Base-by-base conservation (phyloP, 2,888 invertebrate genomes). In the Sisyra terminalis region DNA sequence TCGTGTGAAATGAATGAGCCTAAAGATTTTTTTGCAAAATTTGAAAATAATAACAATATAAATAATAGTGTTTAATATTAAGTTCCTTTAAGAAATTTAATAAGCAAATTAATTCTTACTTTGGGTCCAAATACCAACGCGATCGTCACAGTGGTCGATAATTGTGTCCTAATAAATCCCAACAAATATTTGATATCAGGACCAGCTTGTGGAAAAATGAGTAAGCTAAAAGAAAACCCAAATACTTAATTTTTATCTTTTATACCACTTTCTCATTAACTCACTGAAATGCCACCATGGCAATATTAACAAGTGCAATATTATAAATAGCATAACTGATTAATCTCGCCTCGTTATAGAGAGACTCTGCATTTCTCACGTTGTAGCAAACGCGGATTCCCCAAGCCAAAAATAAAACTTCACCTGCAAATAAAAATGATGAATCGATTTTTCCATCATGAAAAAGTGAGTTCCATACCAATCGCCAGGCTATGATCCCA, bases 321-420 rank as follows among this genome's bases (percentile, higher is more conserved):
- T 92, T 93, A 67, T 93, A 93, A 50, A 92, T 89, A 41, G 92
- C 89, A 63, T 88, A 89, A 46, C 89, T 90, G 60, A 93, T 93
- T 52, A 87, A 75, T 51, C 86, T 72, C 11, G 92, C 92, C 63
- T 93, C 93, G 63, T 92, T 90, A 67, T 89, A 92, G 31, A 89
- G 69, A 36, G 89, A 89, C 59, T 92, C 90, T 0, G 90, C 90
- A 61, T 92, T 89, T 45, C 86, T 70, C 3, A 87, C 86, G 52
- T 85, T 79, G 60, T 86, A 87, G 55, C 87, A 87, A 29, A 87
- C 85, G 39, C 82, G 70, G 34, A 87, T 80, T 42, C 87, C 87
- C 85, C 86, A 87, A 14, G 83, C 73, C 42, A 87, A 66, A 56
- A 87, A 87, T 9, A 86, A 63, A 10, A 77, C 74, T 61, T 82